phyloP scores from a whole-genome alignment of 2,888 invertebrate species.

The Dryobotodes eremita region DNA sequence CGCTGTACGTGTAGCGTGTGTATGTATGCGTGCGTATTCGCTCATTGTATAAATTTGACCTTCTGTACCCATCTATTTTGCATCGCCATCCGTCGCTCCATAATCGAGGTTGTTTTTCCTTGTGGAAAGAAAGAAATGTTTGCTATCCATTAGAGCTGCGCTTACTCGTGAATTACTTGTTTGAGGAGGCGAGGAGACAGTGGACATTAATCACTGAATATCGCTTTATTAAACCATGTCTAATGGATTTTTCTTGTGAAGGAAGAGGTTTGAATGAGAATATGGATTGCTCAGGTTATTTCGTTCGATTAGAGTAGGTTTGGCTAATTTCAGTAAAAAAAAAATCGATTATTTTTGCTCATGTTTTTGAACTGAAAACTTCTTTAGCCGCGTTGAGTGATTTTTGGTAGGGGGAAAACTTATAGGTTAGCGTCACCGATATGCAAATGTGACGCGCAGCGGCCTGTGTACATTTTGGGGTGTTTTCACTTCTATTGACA shows the following conservation, averaged over 20 bases:
- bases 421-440: no score
- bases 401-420: no score
- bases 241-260: conserved; percentile 43
- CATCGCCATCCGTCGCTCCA: conserved; percentile 8
- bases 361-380: neutral
- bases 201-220: conserved; percentile 52
- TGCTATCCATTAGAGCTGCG: conserved; percentile 62
- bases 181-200: conserved; percentile 31
- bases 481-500: no score
- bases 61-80: neutral
- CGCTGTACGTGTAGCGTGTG: neutral
- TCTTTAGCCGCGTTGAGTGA: no score
- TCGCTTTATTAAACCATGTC: conserved; percentile 28
- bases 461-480: no score
- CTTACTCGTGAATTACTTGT: conserved; percentile 40
- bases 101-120: conserved; percentile 45
- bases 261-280: conserved; percentile 35
- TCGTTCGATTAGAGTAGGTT: conserved; percentile 6
- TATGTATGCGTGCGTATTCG: neutral
- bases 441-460: no score
- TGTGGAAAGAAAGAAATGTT: conserved; percentile 51
- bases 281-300: conserved; percentile 24
- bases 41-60: neutral
- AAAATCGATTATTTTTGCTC: neutral
- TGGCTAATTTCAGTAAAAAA: neutral